These are phyloP conservation scores for Morelia viridis DNA, from an alignment of 2,797 vertebrate genomes.

Conservation along the genomic window DNA sequence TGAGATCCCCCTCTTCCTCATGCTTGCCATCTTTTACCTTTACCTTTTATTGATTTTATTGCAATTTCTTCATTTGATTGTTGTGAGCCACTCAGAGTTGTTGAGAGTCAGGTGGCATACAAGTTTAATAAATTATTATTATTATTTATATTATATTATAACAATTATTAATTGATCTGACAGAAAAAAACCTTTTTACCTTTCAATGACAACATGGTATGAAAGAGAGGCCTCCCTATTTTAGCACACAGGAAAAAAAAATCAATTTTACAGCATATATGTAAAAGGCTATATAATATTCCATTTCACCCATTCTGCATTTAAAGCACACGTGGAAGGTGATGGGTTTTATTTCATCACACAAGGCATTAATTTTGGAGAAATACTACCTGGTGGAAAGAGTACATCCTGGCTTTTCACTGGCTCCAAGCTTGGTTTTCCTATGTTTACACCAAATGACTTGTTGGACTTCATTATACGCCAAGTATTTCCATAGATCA, in stretches of 20 bases:
- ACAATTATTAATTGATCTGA: neutral
- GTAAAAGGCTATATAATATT: neutral
- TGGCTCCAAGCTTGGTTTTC: slow-evolving; percentile 61
- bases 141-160: neutral
- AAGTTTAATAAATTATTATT: neutral
- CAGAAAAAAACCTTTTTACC: neutral
- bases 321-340: slow-evolving; percentile 22
- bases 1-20: neutral
- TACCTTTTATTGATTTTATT: neutral
- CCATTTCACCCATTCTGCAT: slow-evolving; percentile 38
- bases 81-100: neutral
- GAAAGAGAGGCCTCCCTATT: neutral
- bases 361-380: slow-evolving; percentile 52
- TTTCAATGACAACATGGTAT: neutral
- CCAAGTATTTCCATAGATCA: slow-evolving; percentile 86
- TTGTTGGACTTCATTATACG: slow-evolving; percentile 74
- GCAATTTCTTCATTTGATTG: neutral
- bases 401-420: slow-evolving; percentile 33
- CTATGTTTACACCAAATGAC: slow-evolving; percentile 62
- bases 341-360: slow-evolving; percentile 60
- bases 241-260: neutral
- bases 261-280: neutral
- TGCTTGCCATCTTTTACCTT: neutral
- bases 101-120: neutral
- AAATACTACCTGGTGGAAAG: slow-evolving; percentile 45